Evolutionary conservation across 2,113 vertebrate species (phyloP).

Genomic region (Rostratula benghalensis): DNA sequence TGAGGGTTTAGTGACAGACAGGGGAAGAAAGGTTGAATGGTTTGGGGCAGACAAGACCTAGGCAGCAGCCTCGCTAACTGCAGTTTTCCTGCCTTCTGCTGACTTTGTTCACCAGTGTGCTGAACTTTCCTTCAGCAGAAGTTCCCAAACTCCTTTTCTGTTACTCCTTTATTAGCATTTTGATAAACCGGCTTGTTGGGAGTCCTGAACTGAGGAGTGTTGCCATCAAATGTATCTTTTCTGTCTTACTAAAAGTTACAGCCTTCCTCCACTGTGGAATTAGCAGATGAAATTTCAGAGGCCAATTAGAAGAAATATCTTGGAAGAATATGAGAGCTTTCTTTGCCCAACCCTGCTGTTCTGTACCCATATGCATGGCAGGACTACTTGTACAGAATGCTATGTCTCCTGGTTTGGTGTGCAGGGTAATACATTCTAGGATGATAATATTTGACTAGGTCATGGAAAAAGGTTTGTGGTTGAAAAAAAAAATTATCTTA

Average conservation of each 20-base stretch:
- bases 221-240: slow-evolving; percentile 1
- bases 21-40: not conserved
- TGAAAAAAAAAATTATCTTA: slow-evolving; percentile 27
- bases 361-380: fast-evolving
- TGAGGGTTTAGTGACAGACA: not conserved
- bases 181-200: not conserved
- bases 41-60: fast-evolving
- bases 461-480: slow-evolving; percentile 27
- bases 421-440: not conserved
- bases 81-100: not conserved
- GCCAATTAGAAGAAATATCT: slow-evolving; percentile 30
- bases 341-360: not conserved
- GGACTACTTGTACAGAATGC: not conserved
- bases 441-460: not conserved
- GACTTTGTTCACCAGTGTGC: fast-evolving
- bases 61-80: not conserved
- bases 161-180: slow-evolving; percentile 25
- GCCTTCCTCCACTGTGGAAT: slow-evolving; percentile 2
- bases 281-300: slow-evolving; percentile 3
- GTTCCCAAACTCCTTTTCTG: not conserved
- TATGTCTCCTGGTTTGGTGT: not conserved
- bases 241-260: slow-evolving; percentile 13
- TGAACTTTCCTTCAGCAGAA: not conserved
- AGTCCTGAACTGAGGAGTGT: slow-evolving; percentile 29
- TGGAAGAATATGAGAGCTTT: slow-evolving; percentile 30